Evolutionary conservation across 2,113 vertebrate species (phyloP).

Genomic region (Dinomys branickii): DNA sequence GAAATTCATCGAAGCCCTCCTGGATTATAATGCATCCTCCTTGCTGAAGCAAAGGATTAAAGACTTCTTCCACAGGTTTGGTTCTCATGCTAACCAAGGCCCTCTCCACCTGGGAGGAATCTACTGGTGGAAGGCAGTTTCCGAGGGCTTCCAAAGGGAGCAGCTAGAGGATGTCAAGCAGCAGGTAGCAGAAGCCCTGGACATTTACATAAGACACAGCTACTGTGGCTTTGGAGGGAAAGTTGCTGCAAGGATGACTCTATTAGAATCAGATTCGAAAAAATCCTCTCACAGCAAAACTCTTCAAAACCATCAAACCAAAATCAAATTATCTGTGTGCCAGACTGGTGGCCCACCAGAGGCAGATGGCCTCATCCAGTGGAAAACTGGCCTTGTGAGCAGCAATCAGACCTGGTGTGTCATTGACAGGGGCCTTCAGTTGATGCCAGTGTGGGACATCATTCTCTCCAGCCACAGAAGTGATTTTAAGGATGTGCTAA

Average conservation of each 20-base stretch:
- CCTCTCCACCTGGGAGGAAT: conserved; percentile 84
- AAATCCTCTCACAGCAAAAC: background rate
- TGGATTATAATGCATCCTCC: fast-evolving
- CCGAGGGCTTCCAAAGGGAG: conserved; percentile 58
- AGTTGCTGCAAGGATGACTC: fast-evolving
- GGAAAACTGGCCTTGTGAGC: background rate
- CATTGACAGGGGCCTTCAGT: background rate
- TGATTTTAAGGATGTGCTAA: background rate
- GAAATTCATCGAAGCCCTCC: conserved; percentile 62
- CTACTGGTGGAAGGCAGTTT: conserved; percentile 81
- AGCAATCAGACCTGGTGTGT: background rate
- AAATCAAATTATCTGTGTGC: conserved; percentile 5
- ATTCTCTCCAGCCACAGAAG: background rate
- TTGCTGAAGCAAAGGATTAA: background rate
- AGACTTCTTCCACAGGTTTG: conserved; percentile 77
- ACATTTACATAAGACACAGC: fast-evolving
- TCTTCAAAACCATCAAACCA: background rate
- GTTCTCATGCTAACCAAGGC: conserved; percentile 80
- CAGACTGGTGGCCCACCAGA: conserved; percentile 79
- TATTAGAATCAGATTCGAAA: background rate
- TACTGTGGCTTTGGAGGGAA: fast-evolving
- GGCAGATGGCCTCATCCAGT: conserved; percentile 50
- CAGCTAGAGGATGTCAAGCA: conserved; percentile 61
- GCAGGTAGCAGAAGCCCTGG: background rate
- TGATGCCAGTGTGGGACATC: background rate